Evolutionary conservation across 1,140 invertebrate species (phyloP).

Genomic region (Trypoxylus dichotomus): DNA sequence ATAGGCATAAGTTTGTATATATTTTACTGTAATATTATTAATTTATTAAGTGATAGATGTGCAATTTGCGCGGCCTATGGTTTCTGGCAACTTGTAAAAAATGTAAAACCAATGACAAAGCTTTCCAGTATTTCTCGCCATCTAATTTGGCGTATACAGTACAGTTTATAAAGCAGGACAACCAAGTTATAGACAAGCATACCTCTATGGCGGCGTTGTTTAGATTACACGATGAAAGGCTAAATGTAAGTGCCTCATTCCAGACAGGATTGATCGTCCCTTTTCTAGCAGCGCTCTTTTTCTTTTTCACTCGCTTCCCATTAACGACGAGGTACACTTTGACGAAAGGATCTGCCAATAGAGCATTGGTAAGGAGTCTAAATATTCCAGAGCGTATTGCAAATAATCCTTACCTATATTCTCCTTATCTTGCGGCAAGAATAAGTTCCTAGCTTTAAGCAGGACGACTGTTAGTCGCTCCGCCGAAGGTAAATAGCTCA

Average conservation of each 20-base stretch:
- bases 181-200: conserved; percentile 21
- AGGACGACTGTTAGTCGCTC: conserved; percentile 82
- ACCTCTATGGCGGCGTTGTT: conserved; percentile 77
- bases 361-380: conserved; percentile 15
- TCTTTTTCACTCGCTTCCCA: conserved; percentile 81
- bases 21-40: too few species aligned
- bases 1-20: too few species aligned
- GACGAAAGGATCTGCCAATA: conserved; percentile 78
- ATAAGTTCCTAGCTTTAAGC: conserved; percentile 81
- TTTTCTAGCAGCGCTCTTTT: conserved; percentile 89
- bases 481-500: conserved; percentile 85
- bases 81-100: too few species aligned
- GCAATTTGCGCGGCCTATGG: too few species aligned
- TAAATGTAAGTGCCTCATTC: conserved; percentile 93
- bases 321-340: conserved; percentile 88
- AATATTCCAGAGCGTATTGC: not conserved
- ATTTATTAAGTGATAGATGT: too few species aligned
- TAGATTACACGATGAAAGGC: conserved; percentile 71
- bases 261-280: conserved; percentile 88
- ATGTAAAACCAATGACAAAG: too few species aligned
- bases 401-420: conserved; percentile 56
- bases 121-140: too few species aligned
- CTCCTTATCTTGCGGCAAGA: conserved; percentile 67
- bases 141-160: too few species aligned
- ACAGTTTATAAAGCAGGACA: too few species aligned